Conservation (phyloP, 2,113 vertebrate genomes). For the Anoplopoma fimbria region DNA sequence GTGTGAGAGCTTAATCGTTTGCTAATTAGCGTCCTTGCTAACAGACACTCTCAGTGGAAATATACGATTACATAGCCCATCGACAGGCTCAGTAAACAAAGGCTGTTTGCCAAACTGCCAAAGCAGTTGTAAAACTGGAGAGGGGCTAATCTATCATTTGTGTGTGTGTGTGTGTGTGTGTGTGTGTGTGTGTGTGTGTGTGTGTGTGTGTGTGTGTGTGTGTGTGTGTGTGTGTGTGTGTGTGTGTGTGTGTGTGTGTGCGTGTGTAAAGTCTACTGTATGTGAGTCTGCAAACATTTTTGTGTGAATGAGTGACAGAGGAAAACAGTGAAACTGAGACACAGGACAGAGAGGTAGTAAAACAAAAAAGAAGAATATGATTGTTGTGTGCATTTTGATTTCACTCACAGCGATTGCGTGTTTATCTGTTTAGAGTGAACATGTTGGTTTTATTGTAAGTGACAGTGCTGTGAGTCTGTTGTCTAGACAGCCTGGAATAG, state of each 20-base stretch:
- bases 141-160: conserved; percentile 38
- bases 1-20: conserved; percentile 75
- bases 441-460: conserved; percentile 32
- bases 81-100: conserved; percentile 68
- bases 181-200: conserved; percentile 5
- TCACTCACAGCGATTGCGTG: background rate
- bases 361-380: background rate
- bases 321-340: conserved; percentile 20
- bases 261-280: background rate
- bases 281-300: background rate
- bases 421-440: conserved; percentile 30
- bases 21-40: conserved; percentile 75
- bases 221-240: conserved; percentile 1
- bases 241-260: conserved; percentile 3
- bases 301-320: conserved; percentile 18
- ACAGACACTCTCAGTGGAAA: conserved; percentile 78
- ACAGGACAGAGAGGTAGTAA: background rate
- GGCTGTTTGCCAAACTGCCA: conserved; percentile 74
- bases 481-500: conserved; percentile 46
- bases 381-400: background rate
- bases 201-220: conserved; percentile 12
- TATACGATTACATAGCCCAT: conserved; percentile 75
- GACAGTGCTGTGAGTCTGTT: conserved; percentile 17
- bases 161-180: conserved; percentile 12
- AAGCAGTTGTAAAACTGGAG: conserved; percentile 56